These are phyloP conservation scores for Drosophila kambysellisi DNA, from an alignment of 2,888 invertebrate species.

Conservation along the genomic window DNA sequence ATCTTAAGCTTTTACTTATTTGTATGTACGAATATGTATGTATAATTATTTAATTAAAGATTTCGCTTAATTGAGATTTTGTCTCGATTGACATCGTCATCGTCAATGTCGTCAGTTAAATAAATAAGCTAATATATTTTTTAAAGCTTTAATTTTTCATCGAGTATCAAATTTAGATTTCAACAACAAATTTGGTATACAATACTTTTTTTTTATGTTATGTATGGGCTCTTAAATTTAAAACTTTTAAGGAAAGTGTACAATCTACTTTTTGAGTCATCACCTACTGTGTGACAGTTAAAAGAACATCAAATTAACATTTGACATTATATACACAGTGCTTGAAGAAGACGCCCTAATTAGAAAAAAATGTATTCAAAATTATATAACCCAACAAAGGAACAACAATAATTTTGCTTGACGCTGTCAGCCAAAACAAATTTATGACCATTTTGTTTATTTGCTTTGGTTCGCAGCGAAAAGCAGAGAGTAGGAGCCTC, in stretches of 20 bases:
- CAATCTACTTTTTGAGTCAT: background rate
- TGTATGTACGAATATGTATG: background rate
- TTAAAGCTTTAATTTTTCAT: background rate
- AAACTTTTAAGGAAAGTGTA: background rate
- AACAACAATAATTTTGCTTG: constrained; percentile 32
- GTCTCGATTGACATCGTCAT: background rate
- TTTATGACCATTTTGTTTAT: constrained; percentile 67
- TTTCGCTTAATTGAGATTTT: background rate
- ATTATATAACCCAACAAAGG: constrained; percentile 66
- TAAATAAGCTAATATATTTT: too few relatives aligned
- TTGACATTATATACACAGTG: constrained; percentile 10
- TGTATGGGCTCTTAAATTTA: background rate
- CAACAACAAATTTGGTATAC: background rate
- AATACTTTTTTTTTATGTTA: background rate
- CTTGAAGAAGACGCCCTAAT: constrained; percentile 59
- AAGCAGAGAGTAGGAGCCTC: constrained; percentile 7
- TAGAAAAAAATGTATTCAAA: constrained; percentile 58
- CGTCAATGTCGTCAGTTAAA: background rate
- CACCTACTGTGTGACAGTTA: constrained; percentile 16
- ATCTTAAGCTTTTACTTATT: background rate
- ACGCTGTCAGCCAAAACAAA: constrained; percentile 58
- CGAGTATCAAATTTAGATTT: background rate
- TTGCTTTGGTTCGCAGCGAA: constrained; percentile 45
- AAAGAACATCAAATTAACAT: constrained; percentile 43
- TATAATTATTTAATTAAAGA: background rate